Conservation (phyloP, 2,888 invertebrate species). For the Ectropis crepuscularia region DNA sequence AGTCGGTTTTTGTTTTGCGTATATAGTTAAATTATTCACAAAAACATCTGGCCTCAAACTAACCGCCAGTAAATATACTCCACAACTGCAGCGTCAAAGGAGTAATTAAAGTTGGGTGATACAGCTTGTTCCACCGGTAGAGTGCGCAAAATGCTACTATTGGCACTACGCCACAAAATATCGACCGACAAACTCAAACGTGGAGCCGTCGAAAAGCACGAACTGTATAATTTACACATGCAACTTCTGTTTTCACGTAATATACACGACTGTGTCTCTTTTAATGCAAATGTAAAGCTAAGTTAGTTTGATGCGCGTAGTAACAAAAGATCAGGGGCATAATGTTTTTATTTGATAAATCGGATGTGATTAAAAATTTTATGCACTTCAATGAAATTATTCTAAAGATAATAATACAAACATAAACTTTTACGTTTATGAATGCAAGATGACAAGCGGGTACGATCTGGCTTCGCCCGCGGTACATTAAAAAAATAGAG, state of each 20-base stretch:
- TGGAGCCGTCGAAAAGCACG: background rate
- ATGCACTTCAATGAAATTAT: too few species aligned
- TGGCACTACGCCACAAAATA: conserved; percentile 29
- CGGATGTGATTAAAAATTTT: too few species aligned
- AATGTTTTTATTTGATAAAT: too few species aligned
- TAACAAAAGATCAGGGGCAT: too few species aligned
- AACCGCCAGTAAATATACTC: conserved; percentile 5
- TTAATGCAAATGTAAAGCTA: background rate
- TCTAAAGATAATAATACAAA: too few species aligned
- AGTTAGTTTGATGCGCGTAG: background rate
- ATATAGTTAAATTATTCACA: too few species aligned
- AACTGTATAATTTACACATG: background rate
- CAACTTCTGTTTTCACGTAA: too few species aligned
- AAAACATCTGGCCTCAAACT: background rate
- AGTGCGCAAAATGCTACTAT: conserved; percentile 24
- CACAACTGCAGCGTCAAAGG: conserved; percentile 16
- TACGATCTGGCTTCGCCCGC: too few species aligned
- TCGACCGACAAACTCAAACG: background rate
- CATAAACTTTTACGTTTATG: too few species aligned
- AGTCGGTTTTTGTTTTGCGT: too few species aligned
- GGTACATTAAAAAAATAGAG: too few species aligned
- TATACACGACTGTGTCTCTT: background rate
- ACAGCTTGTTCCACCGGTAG: conserved; percentile 18
- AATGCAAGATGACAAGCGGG: too few species aligned
- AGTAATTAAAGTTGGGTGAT: conserved; percentile 23